Evolutionary conservation across 2,797 vertebrate species (phyloP), one percentile per base, ranked within the genome.

Genomic region (Galagoides demidoff): DNA sequence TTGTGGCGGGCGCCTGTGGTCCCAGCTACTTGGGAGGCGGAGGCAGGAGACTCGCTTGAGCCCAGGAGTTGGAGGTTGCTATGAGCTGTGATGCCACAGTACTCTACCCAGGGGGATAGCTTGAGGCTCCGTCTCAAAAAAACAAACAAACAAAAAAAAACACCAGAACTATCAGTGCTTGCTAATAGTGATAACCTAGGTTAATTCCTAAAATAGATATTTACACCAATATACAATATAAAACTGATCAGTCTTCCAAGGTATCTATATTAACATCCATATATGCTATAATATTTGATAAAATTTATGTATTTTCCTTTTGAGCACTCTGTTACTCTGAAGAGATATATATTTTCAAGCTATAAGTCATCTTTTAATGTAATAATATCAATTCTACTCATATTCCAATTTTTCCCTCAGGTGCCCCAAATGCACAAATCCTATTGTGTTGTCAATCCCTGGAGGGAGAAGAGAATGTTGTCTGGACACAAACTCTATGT

Each of bases 381-480:
- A 90, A 77, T 76, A 59, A 74, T 71, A 86, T 61, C 55, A 64
- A 7, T 74, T 86, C 85, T 64, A 59, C 14, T 81, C 16, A 73
- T 31, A 77, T 86, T 88, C 81, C 22, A 83, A 73, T 19, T 87
- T 89, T 97, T 87, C 20, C 61, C 61, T 89, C 37, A 22, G 43
- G 22, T 84, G 17, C 43, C 77, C 74, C 89, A 89, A 92, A 93
- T 81, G 57, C 43, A 95, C 63, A 91, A 96, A 92, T 64, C 52
- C 37, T 90, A 64, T 31, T 97, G n/a, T 23, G 34, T 25, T 86
- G 29, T 86, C 76, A 93, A 17, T 66, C 79, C 94, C 70, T 96
- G 61, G 71, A 89, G 37, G 49, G 22, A 87, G 29, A n/a, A 94
- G 20, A 85, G n/a, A 85, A 82, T 5, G 0, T 39, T 64, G 7